phyloP scores from a whole-genome alignment of 1,140 invertebrate genomes.

The Anoplophora glabripennis region DNA sequence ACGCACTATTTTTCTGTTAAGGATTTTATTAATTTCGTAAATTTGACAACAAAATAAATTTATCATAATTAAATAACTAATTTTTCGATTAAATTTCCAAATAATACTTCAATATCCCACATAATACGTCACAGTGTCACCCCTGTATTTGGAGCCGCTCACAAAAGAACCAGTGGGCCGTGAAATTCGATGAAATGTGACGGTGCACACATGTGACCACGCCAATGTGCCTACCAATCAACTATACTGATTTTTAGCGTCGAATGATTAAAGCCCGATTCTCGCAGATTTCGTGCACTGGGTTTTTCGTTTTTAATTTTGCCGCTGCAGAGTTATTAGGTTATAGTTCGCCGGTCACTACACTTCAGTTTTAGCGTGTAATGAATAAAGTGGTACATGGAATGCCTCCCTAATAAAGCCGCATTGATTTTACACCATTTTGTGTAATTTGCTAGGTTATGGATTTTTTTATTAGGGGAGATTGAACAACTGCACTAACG shows the following conservation, averaged over 20 bases:
- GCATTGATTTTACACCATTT: slow-evolving; percentile 16
- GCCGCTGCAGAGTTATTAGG: slow-evolving; percentile 9
- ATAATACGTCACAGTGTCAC: slow-evolving; percentile 10
- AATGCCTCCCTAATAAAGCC: slow-evolving; percentile 7
- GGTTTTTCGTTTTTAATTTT: slow-evolving; percentile 20
- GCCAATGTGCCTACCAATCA: slow-evolving; percentile 33
- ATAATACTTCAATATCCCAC: too few relatives aligned
- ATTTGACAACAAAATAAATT: too few relatives aligned
- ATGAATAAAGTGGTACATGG: slow-evolving; percentile 10
- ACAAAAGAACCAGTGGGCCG: slow-evolving; percentile 22
- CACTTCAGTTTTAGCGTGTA: slow-evolving; percentile 11
- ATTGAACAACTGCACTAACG: too few relatives aligned
- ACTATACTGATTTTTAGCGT: slow-evolving; percentile 36
- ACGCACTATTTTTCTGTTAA: too few relatives aligned
- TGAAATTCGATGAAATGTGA: slow-evolving; percentile 51
- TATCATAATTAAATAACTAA: too few relatives aligned
- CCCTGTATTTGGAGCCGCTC: slow-evolving; percentile 10
- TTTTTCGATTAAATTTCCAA: too few relatives aligned
- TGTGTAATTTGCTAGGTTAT: slow-evolving; percentile 10
- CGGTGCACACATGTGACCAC: slow-evolving; percentile 42
- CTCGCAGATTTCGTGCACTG: slow-evolving; percentile 10
- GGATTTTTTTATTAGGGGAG: slow-evolving; percentile 8
- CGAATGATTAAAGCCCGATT: slow-evolving; percentile 22
- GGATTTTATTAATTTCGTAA: too few relatives aligned
- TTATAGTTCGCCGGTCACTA: slow-evolving; percentile 15